Evolutionary conservation across 2,888 invertebrate genomes (phyloP).

Genomic region (Phanerotoma sp.): DNA sequence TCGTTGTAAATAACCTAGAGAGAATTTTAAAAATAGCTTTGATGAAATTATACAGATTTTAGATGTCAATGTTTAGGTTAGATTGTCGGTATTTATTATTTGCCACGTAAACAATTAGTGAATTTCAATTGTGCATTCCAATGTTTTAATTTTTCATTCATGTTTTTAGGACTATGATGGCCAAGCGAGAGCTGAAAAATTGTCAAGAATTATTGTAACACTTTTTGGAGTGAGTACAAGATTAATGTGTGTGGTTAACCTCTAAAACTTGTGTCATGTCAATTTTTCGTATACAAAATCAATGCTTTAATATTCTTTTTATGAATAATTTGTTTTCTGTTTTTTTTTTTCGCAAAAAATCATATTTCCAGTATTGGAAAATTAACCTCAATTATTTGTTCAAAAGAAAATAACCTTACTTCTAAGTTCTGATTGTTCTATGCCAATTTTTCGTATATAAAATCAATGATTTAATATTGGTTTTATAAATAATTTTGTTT

Average conservation of each 20-base stretch:
- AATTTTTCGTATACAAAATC: neutral
- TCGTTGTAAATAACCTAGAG: neutral
- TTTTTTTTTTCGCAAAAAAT: too few relatives aligned
- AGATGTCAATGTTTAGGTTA: constrained; percentile 11
- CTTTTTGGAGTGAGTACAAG: constrained; percentile 73
- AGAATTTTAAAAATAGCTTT: neutral
- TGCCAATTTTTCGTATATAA: too few relatives aligned
- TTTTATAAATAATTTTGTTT: too few relatives aligned
- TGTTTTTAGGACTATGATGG: constrained; percentile 80
- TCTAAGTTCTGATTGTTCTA: too few relatives aligned
- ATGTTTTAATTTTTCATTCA: neutral
- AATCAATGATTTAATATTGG: too few relatives aligned
- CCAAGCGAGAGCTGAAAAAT: constrained; percentile 84
- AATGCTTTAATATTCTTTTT: neutral
- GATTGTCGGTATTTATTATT: constrained; percentile 13
- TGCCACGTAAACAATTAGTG: constrained; percentile 17
- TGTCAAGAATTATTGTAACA: constrained; percentile 87
- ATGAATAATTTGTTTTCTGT: too few relatives aligned
- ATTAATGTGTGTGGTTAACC: neutral
- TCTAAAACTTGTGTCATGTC: neutral
- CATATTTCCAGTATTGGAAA: too few relatives aligned
- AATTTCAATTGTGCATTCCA: neutral
- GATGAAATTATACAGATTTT: neutral
- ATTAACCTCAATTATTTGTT: too few relatives aligned
- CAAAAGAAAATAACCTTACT: too few relatives aligned